Base-by-base conservation (phyloP, 64 coral and sea anemone genomes). In the Dendronephthya gigantea region DNA sequence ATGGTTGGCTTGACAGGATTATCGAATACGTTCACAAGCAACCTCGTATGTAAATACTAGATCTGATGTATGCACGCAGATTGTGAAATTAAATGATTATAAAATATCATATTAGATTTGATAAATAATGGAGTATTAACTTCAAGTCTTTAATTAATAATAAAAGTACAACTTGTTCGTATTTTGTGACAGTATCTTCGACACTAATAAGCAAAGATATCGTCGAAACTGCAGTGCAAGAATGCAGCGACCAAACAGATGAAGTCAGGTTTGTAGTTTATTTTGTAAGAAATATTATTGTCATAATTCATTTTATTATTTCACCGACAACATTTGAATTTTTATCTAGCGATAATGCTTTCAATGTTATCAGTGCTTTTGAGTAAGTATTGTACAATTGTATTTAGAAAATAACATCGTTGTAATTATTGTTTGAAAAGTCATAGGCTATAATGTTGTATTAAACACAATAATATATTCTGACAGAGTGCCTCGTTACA, bases 1-100 rank as follows among this genome's bases (percentile, higher is more conserved):
- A 96, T 36, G 94, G 93, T 49, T 96, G 94, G 94, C 48, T 96
- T 39, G 94, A 96, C 39, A 96, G 88, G 83, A 96, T 96, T 12
- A 87, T 96, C 0, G 94, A 96, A 82, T 70, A 83, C 25, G 94
- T 96, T 49, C 94, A 96, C 83, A 96, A 93, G 40, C 94, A 96
- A 41, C 94, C 91, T 9, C 75, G 92, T 48, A 82, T 35, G 55
- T 62, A 62, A n/a, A 0, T 23, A 22, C 3, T 23, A 10, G 1
- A 52, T 1, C 1, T 11, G 41, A 45, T 45, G 4, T 6, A 45
- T 45, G 41, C 41, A 45, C 41, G 41, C 41, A 45, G 11, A 45
- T 45, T 45, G 11, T 45, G 11, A 6, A 45, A 45, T 45, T 45
- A 45, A 45, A n/a, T n/a, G n/a, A n/a, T n/a, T n/a, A n/a, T n/a